Evolutionary conservation across 2,888 invertebrate genomes (phyloP), one percentile per base, ranked within the genome.

Genomic region (Melangyna quadrimaculata): DNA sequence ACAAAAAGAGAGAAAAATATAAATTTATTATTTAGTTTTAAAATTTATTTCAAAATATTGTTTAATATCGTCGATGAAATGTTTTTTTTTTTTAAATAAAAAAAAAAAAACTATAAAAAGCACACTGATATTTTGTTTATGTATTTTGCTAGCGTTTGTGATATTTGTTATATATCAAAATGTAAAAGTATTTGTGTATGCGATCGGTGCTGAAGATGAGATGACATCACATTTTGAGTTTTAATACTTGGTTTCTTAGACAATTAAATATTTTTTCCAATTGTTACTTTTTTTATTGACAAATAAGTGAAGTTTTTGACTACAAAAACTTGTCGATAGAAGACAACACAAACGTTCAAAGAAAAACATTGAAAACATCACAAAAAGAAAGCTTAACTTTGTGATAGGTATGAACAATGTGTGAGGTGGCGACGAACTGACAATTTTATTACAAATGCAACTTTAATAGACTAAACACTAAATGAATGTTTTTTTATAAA

Each of bases 1-100:
- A 75, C 51, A 43, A 80, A 86, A 67, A 86, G 72, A 83, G 86
- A 86, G 84, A 84, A 81, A 81, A 86, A 80, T 43, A 86, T 71
- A 71, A 80, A 78, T 81, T 70, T 59, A 63, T 37, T 69, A 71
- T 69, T 73, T 48, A 55, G 55, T 40, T 67, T 51, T n/a, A 24
- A 51, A 24, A 6, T 67, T 27, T 29, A 69, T 53, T 57, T 53
- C 8, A 24, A 75, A 67, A 57, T 40, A 14, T 48, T 67, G 22
- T 67, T 57, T 40, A 19, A 27, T 55, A 74, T 35, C 81, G 78
- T 63, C 86, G 86, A 78, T 86, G 86, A 81, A 81, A 86, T 81
- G 81, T 63, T 72, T 27, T 61, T 59, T 53, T 17, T 48, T 19
- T 48, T 29, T 53, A 29, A n/a, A n/a, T 22, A 27, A 27, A 27